Evolutionary conservation across 2,888 invertebrate species (phyloP), one percentile per base, ranked within the genome.

Genomic region (Tyria jacobaeae): DNA sequence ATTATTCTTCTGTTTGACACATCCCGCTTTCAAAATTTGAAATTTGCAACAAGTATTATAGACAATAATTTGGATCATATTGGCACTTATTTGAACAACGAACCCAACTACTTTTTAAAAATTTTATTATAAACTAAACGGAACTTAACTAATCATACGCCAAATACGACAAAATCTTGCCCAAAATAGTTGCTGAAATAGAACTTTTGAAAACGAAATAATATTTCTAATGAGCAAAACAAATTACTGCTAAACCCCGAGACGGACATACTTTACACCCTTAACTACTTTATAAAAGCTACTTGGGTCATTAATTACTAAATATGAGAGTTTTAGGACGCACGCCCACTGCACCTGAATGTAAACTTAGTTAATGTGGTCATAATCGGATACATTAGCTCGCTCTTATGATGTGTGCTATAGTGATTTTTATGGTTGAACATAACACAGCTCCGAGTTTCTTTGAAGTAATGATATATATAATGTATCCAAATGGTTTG

Each of bases 261-360:
- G 60, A 59, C 69, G 41, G 54, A 31, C 62, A 66, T 71, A 39
- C 62, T 39, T 76, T 60, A 61, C 62, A 75, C 60, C 66, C 71
- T 62, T 48, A 48, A 60, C 27, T 14, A 44, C 27, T 53, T 53
- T n/a, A 60, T 74, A 66, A 71, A 76, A 75, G 66, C 77, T 49
- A 61, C 51, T 12, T 25, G 27, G 34, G 39, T 57, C 57, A 39
- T 62, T 71, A 75, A 75, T 75, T 75, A 77, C 37, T 49, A 71
- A 57, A 67, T 66, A 70, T 71, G 35, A 47, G 52, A 50, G 60
- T 62, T 61, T 65, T 17, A 62, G 44, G 66, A 24, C 35, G 6
- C 14, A 10, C 21, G 5, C n/a, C 17, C 54, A 53, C 52, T 50
- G 50, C 57, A 50, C 27, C 27, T 37, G 39, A 31, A 57, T 25